A percentile compares a stretch with the other conserved stretches of the same genome.
Evolutionary conservation across 2,113 vertebrate species (phyloP).

Genomic region (Tetrax tetrax): DNA sequence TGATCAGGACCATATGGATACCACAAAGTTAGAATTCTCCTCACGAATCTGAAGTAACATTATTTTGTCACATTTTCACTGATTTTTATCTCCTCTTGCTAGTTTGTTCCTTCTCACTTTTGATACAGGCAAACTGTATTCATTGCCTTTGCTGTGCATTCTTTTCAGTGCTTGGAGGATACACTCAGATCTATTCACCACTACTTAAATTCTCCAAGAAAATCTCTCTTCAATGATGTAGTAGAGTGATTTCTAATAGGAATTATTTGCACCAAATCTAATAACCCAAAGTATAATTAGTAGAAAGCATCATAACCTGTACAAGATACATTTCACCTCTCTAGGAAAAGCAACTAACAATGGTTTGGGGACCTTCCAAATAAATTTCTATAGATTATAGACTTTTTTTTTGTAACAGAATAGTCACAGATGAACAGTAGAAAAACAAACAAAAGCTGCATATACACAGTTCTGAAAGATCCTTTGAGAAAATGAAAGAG

Average conservation of each 20-base stretch:
- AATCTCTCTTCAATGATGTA: background rate
- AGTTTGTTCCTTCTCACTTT: background rate
- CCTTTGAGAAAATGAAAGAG: background rate
- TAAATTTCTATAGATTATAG: background rate
- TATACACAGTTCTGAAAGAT: background rate
- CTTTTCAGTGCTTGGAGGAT: background rate
- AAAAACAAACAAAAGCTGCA: constrained; percentile 25
- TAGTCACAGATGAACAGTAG: background rate
- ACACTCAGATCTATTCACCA: background rate
- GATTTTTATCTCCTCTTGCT: background rate
- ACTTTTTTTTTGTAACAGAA: background rate
- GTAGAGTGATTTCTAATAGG: background rate
- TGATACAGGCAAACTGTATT: background rate
- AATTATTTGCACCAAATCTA: background rate
- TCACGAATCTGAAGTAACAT: background rate
- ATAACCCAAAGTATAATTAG: background rate
- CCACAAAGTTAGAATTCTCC: background rate
- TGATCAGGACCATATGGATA: background rate
- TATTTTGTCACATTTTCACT: background rate
- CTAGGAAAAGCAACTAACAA: background rate
- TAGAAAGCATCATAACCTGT: background rate
- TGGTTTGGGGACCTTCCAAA: background rate
- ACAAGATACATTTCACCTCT: background rate
- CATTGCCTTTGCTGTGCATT: background rate
- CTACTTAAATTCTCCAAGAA: background rate